Evolutionary conservation across 2,888 invertebrate species (phyloP).

Genomic region (Liopterus haemorrhoidalis): DNA sequence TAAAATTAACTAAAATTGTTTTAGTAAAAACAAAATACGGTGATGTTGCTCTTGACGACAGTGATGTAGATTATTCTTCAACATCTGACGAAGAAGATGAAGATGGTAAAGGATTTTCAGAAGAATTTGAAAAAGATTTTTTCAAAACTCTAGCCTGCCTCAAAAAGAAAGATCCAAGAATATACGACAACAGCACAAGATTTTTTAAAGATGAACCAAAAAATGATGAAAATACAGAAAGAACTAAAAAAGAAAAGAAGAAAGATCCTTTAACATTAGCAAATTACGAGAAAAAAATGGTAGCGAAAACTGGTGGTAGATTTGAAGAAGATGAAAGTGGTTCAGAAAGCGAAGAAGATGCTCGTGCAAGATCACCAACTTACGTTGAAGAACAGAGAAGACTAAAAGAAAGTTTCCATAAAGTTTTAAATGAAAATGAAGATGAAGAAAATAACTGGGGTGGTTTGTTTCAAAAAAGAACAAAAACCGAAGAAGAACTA

Average conservation of each 20-base stretch:
- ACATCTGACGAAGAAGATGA: conserved; percentile 62
- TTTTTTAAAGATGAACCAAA: conserved; percentile 54
- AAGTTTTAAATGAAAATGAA: conserved; percentile 49
- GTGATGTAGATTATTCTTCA: conserved; percentile 44
- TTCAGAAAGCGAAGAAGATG: conserved; percentile 24
- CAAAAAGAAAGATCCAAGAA: conserved; percentile 82
- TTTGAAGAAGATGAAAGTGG: conserved; percentile 47
- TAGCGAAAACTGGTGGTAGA: conserved; percentile 62
- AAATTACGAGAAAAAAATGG: conserved; percentile 73
- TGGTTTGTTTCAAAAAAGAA: conserved; percentile 51
- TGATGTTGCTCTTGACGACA: conserved; percentile 48
- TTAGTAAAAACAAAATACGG: conserved; percentile 73
- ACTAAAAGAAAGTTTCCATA: conserved; percentile 59
- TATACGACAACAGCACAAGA: conserved; percentile 70
- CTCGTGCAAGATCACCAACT: conserved; percentile 44
- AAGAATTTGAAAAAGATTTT: conserved; percentile 77
- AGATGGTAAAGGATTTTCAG: conserved; percentile 54
- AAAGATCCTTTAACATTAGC: conserved; percentile 60
- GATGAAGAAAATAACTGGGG: conserved; percentile 49
- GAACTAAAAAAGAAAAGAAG: conserved; percentile 31
- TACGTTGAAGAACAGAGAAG: conserved; percentile 63
- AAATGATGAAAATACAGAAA: conserved; percentile 17
- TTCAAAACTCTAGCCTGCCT: conserved; percentile 77
- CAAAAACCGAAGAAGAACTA: conserved; percentile 51
- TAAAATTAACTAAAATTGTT: conserved; percentile 31